A percentile compares a stretch with the other conserved stretches of the same genome.
phyloP scores from a whole-genome alignment of 64 coral and sea anemone genomes.

The Anthopleura sola region DNA sequence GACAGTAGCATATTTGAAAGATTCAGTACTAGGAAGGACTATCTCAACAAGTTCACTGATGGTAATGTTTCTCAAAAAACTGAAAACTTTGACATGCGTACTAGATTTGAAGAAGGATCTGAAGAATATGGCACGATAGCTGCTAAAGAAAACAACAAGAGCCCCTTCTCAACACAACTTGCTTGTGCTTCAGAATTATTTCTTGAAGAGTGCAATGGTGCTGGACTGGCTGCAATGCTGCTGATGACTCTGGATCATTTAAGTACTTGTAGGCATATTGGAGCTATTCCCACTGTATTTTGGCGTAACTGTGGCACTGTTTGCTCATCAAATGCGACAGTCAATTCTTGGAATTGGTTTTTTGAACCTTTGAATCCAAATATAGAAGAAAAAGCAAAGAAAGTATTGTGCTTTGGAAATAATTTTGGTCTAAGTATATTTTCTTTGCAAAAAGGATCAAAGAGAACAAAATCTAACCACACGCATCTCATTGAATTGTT shows the following conservation, averaged over 20 bases:
- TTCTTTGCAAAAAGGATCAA: not conserved
- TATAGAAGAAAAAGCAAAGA: conserved; percentile 48
- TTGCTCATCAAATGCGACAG: conserved; percentile 39
- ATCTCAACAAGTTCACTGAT: not conserved
- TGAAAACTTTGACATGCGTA: not conserved
- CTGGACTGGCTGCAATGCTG: conserved; percentile 46
- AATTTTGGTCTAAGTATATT: not conserved
- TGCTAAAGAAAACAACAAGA: not conserved
- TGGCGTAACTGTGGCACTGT: conserved; percentile 60
- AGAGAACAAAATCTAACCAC: not conserved
- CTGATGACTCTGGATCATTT: conserved; percentile 61
- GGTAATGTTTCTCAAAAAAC: not conserved
- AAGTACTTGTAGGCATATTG: conserved; percentile 20
- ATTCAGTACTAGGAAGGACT: not conserved
- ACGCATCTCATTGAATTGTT: not conserved
- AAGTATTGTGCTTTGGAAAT: conserved; percentile 45
- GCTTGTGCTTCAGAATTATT: conserved; percentile 62
- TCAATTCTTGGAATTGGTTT: conserved; percentile 83
- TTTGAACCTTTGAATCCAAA: conserved; percentile 68
- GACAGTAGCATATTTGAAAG: too few relatives aligned
- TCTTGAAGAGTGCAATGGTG: conserved; percentile 32
- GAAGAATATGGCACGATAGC: not conserved
- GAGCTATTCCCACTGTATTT: conserved; percentile 49
- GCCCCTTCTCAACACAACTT: not conserved
- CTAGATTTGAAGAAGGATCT: not conserved